Conservation (phyloP, 2,113 vertebrate genomes). For the Nicator chloris region DNA sequence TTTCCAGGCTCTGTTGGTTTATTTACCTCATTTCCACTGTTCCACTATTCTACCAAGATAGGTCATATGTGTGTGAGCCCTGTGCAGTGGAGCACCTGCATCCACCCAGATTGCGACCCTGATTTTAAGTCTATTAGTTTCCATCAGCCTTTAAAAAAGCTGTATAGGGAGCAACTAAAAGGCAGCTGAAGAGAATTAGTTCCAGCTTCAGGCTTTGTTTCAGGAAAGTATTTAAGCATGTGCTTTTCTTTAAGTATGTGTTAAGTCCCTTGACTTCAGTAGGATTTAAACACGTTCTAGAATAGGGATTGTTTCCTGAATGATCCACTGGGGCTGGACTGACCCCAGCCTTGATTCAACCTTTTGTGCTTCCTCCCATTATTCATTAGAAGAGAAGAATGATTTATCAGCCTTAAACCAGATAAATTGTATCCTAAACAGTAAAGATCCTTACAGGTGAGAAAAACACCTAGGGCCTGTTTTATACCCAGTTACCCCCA, state of each 20-base stretch:
- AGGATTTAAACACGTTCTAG: conserved; percentile 13
- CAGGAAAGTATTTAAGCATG: conserved; percentile 13
- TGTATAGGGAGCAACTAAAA: neutral
- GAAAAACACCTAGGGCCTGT: neutral
- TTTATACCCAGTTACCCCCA: neutral
- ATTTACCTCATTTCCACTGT: neutral
- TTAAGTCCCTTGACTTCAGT: conserved; percentile 20
- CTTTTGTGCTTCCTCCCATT: neutral
- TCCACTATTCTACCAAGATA: neutral
- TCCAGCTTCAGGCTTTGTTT: conserved; percentile 25
- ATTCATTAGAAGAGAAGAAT: neutral
- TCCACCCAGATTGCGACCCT: neutral
- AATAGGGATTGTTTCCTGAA: neutral
- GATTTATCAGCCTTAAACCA: neutral
- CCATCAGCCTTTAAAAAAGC: neutral
- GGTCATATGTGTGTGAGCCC: neutral
- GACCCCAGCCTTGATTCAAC: neutral
- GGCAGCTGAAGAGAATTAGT: conserved; percentile 25
- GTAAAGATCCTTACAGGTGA: neutral
- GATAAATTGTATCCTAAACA: neutral
- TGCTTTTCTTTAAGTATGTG: conserved; percentile 38
- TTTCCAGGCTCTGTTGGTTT: neutral
- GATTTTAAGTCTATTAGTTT: neutral
- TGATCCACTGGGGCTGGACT: neutral
- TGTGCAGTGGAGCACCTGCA: neutral